phyloP scores from a whole-genome alignment of 2,888 invertebrate species.

The Napeogenes sylphis region DNA sequence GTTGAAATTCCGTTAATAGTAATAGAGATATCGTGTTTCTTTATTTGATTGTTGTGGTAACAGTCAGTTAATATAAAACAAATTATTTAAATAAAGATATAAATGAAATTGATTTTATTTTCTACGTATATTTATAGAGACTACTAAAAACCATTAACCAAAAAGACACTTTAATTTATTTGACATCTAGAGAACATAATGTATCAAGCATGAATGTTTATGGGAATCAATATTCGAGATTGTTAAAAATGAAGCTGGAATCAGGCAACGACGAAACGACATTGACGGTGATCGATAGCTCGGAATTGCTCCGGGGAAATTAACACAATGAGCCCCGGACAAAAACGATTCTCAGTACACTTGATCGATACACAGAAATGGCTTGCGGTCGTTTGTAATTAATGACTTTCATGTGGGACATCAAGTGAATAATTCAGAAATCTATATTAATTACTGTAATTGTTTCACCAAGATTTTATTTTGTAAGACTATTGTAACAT shows the following conservation, averaged over 20 bases:
- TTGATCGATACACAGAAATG: slow-evolving; percentile 32
- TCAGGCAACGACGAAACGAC: slow-evolving; percentile 28
- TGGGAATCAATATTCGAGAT: slow-evolving; percentile 9
- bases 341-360: slow-evolving; percentile 36
- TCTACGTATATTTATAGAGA: not conserved
- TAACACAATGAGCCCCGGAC: slow-evolving; percentile 42
- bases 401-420: slow-evolving; percentile 20
- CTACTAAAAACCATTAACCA: not conserved
- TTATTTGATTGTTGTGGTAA: no score
- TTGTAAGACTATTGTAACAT: no score
- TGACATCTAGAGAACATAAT: not conserved
- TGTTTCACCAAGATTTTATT: no score
- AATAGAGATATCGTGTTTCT: no score
- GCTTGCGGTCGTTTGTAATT: slow-evolving; percentile 28
- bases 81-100: no score
- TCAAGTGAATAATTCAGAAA: slow-evolving; percentile 27
- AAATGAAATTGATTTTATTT: no score
- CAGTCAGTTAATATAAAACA: no score
- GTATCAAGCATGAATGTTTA: slow-evolving; percentile 9
- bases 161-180: not conserved
- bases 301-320: slow-evolving; percentile 55
- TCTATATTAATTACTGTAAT: slow-evolving; percentile 12
- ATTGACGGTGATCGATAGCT: slow-evolving; percentile 55
- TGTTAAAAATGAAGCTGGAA: slow-evolving; percentile 25
- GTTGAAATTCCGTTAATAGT: no score